Evolutionary conservation across 2,797 vertebrate genomes (phyloP), one percentile per base, ranked within the genome.

Genomic region (Anguilla anguilla): DNA sequence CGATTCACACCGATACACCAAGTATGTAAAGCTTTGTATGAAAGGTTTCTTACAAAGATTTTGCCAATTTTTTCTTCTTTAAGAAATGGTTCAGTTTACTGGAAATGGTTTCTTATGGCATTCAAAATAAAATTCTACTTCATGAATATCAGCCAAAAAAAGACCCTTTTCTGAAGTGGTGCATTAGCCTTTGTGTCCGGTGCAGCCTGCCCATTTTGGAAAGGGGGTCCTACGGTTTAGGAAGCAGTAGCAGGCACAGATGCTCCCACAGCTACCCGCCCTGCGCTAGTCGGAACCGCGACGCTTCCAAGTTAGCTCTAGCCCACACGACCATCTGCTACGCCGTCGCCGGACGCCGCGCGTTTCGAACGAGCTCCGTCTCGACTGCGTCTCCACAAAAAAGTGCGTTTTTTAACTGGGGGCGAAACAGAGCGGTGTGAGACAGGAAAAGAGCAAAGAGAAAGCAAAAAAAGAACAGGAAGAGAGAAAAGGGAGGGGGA

Each of bases 311-410:
- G 94, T 95, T 93, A 92, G 92, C 89, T 90, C 92, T 91, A 87
- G 93, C 93, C 94, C 91, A 89, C 92, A 91, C 92, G 85, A 93
- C 96, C 96, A 96, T 96, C 95, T 96, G 96, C 92, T 95, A 91
- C 61, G 91, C 92, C 86, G 22, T 91, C 87, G 90, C 93, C 90
- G 91, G 91, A 92, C 90, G 91, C 91, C 87, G 93, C 88, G 35
- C 11, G 77, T 49, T 81, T 81, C 43, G 49, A 19, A 46, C 77
- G 2, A 19, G 74, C 39, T 49, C 77, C 22, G 28, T 39, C 67
- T 7, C 64, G 1, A n/a, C 64, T 31, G 28, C 67, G 19, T 77
- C 74, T 77, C 39, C 35, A 35, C 74, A 77, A 19, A 1, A 17
- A 77, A 2, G 1, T 19, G 31, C 5, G 11, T 43, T 77, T 77